Evolutionary conservation across 2,797 vertebrate genomes (phyloP).

Genomic region (Sparus aurata): DNA sequence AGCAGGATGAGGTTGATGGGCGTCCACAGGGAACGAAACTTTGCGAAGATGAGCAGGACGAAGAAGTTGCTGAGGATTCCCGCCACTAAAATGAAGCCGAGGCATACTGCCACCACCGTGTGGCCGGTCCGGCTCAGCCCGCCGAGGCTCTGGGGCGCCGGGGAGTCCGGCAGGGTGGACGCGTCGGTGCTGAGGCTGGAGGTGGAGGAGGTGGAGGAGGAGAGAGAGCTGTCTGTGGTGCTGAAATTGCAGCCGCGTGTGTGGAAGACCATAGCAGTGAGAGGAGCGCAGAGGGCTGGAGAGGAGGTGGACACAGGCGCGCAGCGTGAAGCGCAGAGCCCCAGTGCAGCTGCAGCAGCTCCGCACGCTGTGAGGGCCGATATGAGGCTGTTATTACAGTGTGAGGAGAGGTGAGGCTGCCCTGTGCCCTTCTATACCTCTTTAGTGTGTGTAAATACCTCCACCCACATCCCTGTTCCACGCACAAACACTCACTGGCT

Average conservation of each 20-base stretch:
- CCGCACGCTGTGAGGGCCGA: background rate
- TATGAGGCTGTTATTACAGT: background rate
- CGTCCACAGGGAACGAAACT: conserved; percentile 83
- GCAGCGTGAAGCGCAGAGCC: background rate
- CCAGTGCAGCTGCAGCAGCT: conserved; percentile 10
- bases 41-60: conserved; percentile 82
- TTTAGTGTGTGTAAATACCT: conserved; percentile 8
- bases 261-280: conserved; percentile 75
- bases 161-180: conserved; percentile 43
- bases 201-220: conserved; percentile 5
- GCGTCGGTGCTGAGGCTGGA: conserved; percentile 35
- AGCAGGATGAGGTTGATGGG: conserved; percentile 87
- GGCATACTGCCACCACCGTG: conserved; percentile 81
- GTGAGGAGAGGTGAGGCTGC: conserved; percentile 19
- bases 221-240: conserved; percentile 72
- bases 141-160: conserved; percentile 38
- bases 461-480: conserved; percentile 9
- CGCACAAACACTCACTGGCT: background rate
- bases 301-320: conserved; percentile 34
- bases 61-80: conserved; percentile 83
- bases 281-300: conserved; percentile 4
- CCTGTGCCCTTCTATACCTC: conserved; percentile 43
- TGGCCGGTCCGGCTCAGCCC: conserved; percentile 81
- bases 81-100: conserved; percentile 83
- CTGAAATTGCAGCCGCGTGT: conserved; percentile 69